Evolutionary conservation across 2,797 vertebrate genomes (phyloP).

Genomic region (Microchirus variegatus): DNA sequence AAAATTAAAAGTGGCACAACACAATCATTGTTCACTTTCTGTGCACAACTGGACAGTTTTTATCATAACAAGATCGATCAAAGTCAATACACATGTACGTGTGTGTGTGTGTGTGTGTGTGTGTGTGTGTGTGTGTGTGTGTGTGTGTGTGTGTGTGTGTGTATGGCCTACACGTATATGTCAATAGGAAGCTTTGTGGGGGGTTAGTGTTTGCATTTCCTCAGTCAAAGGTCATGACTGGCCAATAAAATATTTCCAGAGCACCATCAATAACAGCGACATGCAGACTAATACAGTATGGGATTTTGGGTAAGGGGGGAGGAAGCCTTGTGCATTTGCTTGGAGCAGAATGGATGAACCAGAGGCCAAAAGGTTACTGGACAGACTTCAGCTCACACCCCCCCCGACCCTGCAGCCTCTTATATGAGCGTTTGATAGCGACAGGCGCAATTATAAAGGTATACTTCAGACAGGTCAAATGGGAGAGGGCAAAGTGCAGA

Average conservation of each 20-base stretch:
- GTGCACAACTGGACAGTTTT: background rate
- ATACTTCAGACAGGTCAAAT: slow-evolving; percentile 85
- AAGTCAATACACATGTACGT: slow-evolving; percentile 6
- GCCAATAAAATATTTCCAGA: slow-evolving; percentile 83
- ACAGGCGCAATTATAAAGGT: slow-evolving; percentile 83
- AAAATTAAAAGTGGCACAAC: no score
- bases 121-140: slow-evolving; percentile 21
- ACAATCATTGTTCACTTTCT: background rate
- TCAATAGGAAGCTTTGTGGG: slow-evolving; percentile 70
- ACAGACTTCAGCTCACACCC: slow-evolving; percentile 66
- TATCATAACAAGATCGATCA: background rate
- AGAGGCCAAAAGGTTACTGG: slow-evolving; percentile 82
- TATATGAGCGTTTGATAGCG: slow-evolving; percentile 83
- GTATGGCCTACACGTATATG: slow-evolving; percentile 53
- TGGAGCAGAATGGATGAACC: slow-evolving; percentile 74
- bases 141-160: slow-evolving; percentile 7
- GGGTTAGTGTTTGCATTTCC: slow-evolving; percentile 77
- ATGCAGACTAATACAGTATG: slow-evolving; percentile 84
- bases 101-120: no score
- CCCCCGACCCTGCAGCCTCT: slow-evolving; percentile 66
- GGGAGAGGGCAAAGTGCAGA: slow-evolving; percentile 82
- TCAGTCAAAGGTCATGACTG: slow-evolving; percentile 82
- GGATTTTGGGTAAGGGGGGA: slow-evolving; percentile 63
- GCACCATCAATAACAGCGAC: slow-evolving; percentile 82
- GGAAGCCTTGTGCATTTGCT: slow-evolving; percentile 58